Percentiles rank a stretch among this genome's conserved stretches.
Evolutionary conservation across 1,140 invertebrate genomes (phyloP).

Genomic region (Nephotettix cincticeps): DNA sequence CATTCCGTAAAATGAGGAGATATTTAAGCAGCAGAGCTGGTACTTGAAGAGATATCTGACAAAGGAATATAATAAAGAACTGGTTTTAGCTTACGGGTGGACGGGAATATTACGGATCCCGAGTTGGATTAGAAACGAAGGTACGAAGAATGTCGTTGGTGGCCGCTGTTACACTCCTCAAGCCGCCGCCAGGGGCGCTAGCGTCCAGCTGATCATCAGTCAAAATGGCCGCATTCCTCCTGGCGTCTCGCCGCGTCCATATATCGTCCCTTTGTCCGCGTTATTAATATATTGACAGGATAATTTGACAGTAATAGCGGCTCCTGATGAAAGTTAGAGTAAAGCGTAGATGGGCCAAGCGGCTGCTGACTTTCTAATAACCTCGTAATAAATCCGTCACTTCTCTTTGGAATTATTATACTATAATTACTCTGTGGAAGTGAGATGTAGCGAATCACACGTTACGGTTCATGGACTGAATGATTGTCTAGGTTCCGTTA

Average conservation of each 20-base stretch:
- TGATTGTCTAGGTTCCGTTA: no score
- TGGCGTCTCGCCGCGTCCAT: neutral
- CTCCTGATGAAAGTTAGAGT: neutral
- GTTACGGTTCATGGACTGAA: no score
- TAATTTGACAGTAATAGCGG: conserved; percentile 6
- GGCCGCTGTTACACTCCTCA: no score
- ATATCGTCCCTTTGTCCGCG: neutral
- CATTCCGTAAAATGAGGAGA: conserved; percentile 1
- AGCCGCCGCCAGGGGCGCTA: no score
- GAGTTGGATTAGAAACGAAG: no score
- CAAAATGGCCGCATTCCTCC: neutral
- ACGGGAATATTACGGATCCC: no score
- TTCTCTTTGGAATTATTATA: neutral
- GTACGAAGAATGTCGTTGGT: no score
- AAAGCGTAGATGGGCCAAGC: neutral
- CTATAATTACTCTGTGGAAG: neutral
- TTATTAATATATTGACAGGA: conserved; percentile 10
- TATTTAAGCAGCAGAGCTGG: conserved; percentile 8
- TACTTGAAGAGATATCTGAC: neutral
- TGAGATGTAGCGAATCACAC: no score
- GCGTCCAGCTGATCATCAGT: neutral
- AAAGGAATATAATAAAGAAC: neutral
- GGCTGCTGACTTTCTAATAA: neutral
- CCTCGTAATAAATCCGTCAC: neutral
- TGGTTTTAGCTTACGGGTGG: neutral